phyloP scores from a whole-genome alignment of 1,140 invertebrate species.

The Phortica variegata region DNA sequence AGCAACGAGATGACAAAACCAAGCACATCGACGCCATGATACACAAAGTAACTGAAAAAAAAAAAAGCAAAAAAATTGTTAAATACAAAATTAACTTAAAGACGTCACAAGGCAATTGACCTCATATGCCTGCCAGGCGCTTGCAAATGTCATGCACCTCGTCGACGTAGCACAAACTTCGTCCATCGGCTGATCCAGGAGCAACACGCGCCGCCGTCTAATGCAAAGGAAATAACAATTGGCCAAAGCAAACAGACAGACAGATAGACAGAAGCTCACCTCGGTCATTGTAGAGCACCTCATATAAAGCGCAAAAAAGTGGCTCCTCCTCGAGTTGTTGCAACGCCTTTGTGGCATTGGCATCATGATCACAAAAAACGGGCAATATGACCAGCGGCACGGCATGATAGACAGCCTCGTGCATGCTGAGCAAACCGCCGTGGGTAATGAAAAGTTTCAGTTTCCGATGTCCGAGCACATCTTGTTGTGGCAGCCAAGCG shows the following conservation, averaged over 20 bases:
- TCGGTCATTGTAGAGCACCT: conserved; percentile 58
- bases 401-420: conserved; percentile 75
- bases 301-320: conserved; percentile 54
- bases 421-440: conserved; percentile 74
- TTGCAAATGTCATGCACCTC: conserved; percentile 64
- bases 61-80: background rate
- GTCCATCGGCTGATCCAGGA: conserved; percentile 66
- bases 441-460: conserved; percentile 76
- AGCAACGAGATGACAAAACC: background rate
- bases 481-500: conserved; percentile 77
- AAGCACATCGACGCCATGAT: conserved; percentile 13
- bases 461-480: conserved; percentile 72
- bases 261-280: conserved; percentile 19
- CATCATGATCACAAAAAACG: conserved; percentile 74
- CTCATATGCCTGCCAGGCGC: conserved; percentile 60
- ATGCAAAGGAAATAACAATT: conserved; percentile 26
- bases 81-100: background rate
- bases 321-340: conserved; percentile 52
- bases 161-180: conserved; percentile 66
- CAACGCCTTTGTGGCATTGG: conserved; percentile 70
- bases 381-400: conserved; percentile 71
- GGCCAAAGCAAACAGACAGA: conserved; percentile 18
- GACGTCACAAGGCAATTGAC: background rate
- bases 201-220: conserved; percentile 55
- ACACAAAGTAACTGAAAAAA: conserved; percentile 12